A percentile compares a stretch with the other conserved stretches of the same genome.
These are phyloP conservation scores for Acholoe squamosa DNA, from an alignment of 2,888 invertebrate species.

Conservation along the genomic window DNA sequence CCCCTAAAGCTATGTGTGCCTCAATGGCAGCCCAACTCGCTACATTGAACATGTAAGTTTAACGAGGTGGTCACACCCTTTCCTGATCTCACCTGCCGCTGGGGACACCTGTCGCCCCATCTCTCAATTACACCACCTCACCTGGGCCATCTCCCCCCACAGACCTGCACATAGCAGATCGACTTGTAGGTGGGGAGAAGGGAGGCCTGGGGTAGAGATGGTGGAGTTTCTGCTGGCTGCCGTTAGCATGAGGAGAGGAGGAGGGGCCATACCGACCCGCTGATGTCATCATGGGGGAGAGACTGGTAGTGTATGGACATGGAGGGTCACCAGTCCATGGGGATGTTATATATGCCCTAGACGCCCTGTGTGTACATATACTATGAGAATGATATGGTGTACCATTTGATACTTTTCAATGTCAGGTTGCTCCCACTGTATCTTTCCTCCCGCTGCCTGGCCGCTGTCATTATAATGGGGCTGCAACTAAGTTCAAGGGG, in stretches of 20 bases:
- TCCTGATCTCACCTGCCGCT: background rate
- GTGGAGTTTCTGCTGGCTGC: background rate
- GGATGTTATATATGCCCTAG: too few relatives aligned
- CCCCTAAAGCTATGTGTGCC: too few relatives aligned
- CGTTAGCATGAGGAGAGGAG: background rate
- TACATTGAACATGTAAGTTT: background rate
- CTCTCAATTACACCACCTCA: background rate
- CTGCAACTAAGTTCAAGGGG: too few relatives aligned
- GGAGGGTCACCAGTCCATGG: background rate
- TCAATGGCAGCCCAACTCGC: too few relatives aligned
- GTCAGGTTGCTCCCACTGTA: too few relatives aligned
- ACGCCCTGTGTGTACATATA: too few relatives aligned
- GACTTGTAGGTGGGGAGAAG: background rate
- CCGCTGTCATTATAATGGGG: too few relatives aligned
- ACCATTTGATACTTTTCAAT: too few relatives aligned
- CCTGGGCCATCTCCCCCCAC: background rate
- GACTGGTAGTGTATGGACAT: background rate
- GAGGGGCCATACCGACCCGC: slow-evolving; percentile 30
- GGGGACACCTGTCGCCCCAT: background rate
- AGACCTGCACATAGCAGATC: background rate
- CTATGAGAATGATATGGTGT: too few relatives aligned
- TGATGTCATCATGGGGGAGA: slow-evolving; percentile 37
- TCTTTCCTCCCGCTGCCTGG: too few relatives aligned
- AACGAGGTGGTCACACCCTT: background rate
- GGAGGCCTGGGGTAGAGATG: slow-evolving; percentile 3